phyloP scores from a whole-genome alignment of 2,797 vertebrate genomes.

The Nyctibius grandis region DNA sequence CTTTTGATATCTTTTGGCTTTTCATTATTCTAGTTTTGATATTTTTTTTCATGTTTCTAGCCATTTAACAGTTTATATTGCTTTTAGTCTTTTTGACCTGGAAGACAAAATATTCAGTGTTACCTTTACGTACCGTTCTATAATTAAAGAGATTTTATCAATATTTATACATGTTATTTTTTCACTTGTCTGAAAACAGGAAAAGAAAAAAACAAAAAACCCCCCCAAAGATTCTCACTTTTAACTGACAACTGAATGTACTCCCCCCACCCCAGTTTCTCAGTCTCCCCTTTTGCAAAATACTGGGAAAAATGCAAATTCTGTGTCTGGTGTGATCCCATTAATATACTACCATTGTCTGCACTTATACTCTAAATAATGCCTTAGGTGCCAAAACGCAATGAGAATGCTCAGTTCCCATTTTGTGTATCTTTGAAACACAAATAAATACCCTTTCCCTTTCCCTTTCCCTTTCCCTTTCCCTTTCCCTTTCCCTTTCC shows the following conservation, averaged over 20 bases:
- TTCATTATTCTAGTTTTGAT: neutral
- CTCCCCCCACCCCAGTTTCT: neutral
- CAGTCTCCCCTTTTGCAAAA: neutral
- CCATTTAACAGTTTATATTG: neutral
- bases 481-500: neutral
- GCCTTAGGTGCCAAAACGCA: neutral
- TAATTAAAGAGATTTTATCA: neutral
- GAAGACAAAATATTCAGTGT: neutral
- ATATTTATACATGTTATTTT: neutral
- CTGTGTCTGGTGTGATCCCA: neutral
- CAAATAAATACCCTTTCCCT: neutral
- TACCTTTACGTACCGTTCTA: neutral
- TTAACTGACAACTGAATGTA: neutral
- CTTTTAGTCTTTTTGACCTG: neutral
- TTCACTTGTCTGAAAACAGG: neutral
- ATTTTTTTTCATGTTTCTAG: neutral
- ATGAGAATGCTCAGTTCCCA: neutral
- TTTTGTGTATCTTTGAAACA: neutral
- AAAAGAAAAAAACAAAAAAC: fast-evolving
- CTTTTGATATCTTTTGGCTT: neutral
- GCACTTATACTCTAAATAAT: neutral
- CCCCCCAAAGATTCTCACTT: neutral
- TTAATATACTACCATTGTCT: neutral
- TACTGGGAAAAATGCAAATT: neutral
- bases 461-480: neutral